These are phyloP conservation scores for Agrotis exclamationis DNA, from an alignment of 2,888 invertebrate genomes.

Conservation along the genomic window DNA sequence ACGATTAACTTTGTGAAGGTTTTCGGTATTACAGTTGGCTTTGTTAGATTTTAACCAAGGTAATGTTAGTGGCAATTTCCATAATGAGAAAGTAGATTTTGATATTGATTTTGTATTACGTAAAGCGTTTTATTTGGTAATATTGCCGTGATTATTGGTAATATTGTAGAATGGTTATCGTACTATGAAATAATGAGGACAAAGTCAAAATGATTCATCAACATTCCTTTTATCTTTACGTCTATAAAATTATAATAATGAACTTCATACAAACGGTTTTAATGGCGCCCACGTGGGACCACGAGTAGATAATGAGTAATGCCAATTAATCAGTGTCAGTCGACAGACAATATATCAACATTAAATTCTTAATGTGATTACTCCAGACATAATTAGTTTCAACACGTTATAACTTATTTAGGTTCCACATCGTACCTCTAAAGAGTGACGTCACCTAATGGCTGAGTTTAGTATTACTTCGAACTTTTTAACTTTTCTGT, in stretches of 20 bases:
- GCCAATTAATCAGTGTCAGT: slow-evolving; percentile 62
- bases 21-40: slow-evolving; percentile 26
- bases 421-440: slow-evolving; percentile 10
- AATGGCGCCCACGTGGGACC: slow-evolving; percentile 61
- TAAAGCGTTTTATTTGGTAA: slow-evolving; percentile 6
- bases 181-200: slow-evolving; percentile 7
- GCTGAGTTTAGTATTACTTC: slow-evolving; percentile 14
- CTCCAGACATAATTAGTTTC: slow-evolving; percentile 53
- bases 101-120: slow-evolving; percentile 22
- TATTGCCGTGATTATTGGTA: slow-evolving; percentile 18
- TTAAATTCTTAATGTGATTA: slow-evolving; percentile 57
- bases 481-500: slow-evolving; percentile 15
- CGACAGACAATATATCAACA: slow-evolving; percentile 54
- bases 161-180: slow-evolving; percentile 1
- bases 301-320: slow-evolving; percentile 50
- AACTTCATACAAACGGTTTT: slow-evolving; percentile 33
- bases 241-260: slow-evolving; percentile 45
- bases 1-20: slow-evolving; percentile 38
- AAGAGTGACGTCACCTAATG: slow-evolving; percentile 33
- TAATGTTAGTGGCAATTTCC: slow-evolving; percentile 20
- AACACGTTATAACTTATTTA: slow-evolving; percentile 54
- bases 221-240: slow-evolving; percentile 7
- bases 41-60: slow-evolving; percentile 32
- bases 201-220: slow-evolving; percentile 6
- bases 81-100: slow-evolving; percentile 32